phyloP scores from a whole-genome alignment of 2,888 invertebrate species.

The Apodemia zela region DNA sequence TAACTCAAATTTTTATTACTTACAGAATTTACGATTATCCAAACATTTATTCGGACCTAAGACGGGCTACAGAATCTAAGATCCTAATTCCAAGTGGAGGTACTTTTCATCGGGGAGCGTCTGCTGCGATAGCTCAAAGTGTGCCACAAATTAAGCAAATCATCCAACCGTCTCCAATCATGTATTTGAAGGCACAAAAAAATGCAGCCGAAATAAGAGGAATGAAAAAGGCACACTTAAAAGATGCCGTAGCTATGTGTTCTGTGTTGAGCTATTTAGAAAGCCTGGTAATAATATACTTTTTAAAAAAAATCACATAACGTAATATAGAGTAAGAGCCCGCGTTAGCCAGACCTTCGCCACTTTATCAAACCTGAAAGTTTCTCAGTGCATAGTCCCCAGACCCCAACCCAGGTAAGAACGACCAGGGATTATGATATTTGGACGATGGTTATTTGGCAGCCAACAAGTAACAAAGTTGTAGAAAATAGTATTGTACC shows the following conservation, averaged over 20 bases:
- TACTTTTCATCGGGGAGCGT: conserved; percentile 86
- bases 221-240: conserved; percentile 91
- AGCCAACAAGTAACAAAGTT: no score
- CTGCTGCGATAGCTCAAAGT: conserved; percentile 83
- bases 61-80: conserved; percentile 80
- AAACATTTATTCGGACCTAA: conserved; percentile 85
- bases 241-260: conserved; percentile 94
- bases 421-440: no score
- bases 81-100: conserved; percentile 86
- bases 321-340: no score
- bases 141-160: conserved; percentile 81
- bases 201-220: conserved; percentile 89
- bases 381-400: no score
- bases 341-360: no score
- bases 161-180: conserved; percentile 88
- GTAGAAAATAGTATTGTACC: no score
- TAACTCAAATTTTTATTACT: conserved; percentile 27
- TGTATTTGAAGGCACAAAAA: conserved; percentile 92
- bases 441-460: no score
- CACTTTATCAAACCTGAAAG: no score
- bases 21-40: conserved; percentile 85
- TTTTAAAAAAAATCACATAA: background rate
- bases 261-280: conserved; percentile 84
- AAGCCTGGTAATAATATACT: conserved; percentile 39
- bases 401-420: no score